Conservation (phyloP, 23 tunicate species). For the Corella eumyota region DNA sequence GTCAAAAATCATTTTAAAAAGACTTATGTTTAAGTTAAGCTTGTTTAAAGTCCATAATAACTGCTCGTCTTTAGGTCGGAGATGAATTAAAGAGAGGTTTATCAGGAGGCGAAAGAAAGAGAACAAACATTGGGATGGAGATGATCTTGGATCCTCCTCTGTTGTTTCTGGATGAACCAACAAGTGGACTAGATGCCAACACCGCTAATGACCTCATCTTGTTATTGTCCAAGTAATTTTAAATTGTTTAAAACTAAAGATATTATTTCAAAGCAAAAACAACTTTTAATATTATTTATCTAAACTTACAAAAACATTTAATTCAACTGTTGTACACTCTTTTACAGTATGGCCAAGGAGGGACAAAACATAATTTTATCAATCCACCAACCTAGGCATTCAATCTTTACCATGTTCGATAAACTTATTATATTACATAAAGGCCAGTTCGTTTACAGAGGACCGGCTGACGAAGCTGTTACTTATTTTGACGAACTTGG, state of each 20-base stretch:
- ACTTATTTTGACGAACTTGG: slow-evolving; percentile 62
- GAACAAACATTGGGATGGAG: slow-evolving; percentile 95
- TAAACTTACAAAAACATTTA: no score
- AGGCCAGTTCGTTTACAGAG: slow-evolving; percentile 72
- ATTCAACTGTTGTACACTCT: no score
- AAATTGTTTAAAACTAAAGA: no score
- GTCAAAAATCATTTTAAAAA: no score
- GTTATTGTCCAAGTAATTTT: slow-evolving; percentile 53
- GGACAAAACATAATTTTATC: slow-evolving; percentile 85
- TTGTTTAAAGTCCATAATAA: no score
- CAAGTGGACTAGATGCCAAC: slow-evolving; percentile 92
- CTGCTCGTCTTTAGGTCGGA: no score
- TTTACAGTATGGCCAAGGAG: slow-evolving; percentile 53
- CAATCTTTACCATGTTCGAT: slow-evolving; percentile 86
- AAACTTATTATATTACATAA: slow-evolving; percentile 45
- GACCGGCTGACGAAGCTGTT: slow-evolving; percentile 47
- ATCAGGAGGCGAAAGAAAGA: slow-evolving; percentile 87
- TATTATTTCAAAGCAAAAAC: no score
- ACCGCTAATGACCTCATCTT: slow-evolving; percentile 82
- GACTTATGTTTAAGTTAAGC: no score
- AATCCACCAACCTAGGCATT: slow-evolving; percentile 90
- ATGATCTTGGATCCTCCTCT: slow-evolving; percentile 92
- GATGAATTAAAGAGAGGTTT: slow-evolving; percentile 90
- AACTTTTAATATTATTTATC: no score
- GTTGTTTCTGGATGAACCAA: slow-evolving; percentile 87